phyloP scores from a whole-genome alignment of 2,113 vertebrate species.

The Clarias magur region DNA sequence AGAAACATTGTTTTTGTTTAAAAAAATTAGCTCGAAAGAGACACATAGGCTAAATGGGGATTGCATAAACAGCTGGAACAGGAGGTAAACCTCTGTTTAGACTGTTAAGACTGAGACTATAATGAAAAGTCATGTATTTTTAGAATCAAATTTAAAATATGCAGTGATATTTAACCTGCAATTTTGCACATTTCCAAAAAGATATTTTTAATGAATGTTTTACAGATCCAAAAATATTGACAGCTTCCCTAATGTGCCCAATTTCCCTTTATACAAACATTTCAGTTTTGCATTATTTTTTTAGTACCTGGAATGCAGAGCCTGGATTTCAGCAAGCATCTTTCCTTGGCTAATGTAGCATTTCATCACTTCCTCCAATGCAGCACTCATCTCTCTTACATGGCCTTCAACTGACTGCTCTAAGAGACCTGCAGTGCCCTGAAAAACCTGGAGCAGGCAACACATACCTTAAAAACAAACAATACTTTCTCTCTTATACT shows the following conservation, averaged over 20 bases:
- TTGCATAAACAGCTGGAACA: not conserved
- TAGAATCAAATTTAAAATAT: not conserved
- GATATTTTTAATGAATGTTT: not conserved
- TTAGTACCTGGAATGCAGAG: constrained; percentile 67
- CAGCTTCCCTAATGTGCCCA: not conserved
- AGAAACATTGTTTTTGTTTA: not conserved
- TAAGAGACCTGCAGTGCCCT: constrained; percentile 52
- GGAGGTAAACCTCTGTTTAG: not conserved
- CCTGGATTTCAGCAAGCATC: constrained; percentile 72
- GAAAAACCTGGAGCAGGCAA: constrained; percentile 54
- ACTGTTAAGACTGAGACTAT: not conserved
- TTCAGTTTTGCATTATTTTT: not conserved
- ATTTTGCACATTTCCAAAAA: not conserved
- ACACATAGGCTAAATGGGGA: not conserved
- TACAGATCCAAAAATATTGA: not conserved
- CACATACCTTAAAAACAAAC: not conserved
- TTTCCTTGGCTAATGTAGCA: constrained; percentile 64
- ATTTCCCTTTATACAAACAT: not conserved
- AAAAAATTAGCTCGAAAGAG: not conserved
- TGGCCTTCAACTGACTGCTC: constrained; percentile 55
- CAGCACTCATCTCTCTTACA: constrained; percentile 56
- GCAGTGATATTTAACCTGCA: not conserved
- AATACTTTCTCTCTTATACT: not conserved
- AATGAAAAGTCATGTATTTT: not conserved
- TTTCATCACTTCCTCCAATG: constrained; percentile 65